Evolutionary conservation across 2,113 vertebrate genomes (phyloP).

Genomic region (Gallinago paraguaiae): DNA sequence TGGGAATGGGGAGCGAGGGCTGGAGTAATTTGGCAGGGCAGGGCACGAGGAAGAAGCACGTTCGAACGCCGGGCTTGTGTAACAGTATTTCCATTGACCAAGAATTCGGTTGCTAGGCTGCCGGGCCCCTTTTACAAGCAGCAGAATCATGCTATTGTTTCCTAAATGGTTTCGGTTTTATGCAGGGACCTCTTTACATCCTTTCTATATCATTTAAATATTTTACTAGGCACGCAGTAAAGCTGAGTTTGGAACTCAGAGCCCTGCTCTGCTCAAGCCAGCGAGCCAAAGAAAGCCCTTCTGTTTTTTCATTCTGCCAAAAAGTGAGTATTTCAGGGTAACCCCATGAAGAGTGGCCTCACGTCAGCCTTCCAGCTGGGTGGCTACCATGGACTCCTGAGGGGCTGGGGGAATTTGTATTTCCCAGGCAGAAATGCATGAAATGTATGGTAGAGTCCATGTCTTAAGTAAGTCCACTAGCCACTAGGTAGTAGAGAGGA

Average conservation of each 20-base stretch:
- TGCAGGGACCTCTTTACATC: slow-evolving; percentile 37
- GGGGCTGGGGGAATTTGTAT: background rate
- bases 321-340: background rate
- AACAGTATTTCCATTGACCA: slow-evolving; percentile 53
- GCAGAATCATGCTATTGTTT: slow-evolving; percentile 57
- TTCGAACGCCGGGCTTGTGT: background rate
- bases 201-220: slow-evolving; percentile 55
- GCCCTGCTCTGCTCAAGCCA: background rate
- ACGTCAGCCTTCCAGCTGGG: background rate
- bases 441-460: background rate
- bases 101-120: slow-evolving; percentile 63
- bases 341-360: background rate
- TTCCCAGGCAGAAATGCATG: background rate
- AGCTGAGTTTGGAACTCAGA: background rate
- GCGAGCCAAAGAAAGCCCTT: background rate
- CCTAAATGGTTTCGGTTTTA: slow-evolving; percentile 43
- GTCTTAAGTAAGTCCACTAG: background rate
- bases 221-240: slow-evolving; percentile 41
- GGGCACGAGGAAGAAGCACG: slow-evolving; percentile 17
- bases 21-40: slow-evolving; percentile 50
- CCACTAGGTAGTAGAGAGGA: background rate
- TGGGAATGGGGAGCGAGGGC: slow-evolving; percentile 48
- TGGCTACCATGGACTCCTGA: background rate
- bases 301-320: background rate
- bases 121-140: slow-evolving; percentile 50